phyloP scores from a whole-genome alignment of 2,888 invertebrate genomes.

The Hypselothyrea guttata region DNA sequence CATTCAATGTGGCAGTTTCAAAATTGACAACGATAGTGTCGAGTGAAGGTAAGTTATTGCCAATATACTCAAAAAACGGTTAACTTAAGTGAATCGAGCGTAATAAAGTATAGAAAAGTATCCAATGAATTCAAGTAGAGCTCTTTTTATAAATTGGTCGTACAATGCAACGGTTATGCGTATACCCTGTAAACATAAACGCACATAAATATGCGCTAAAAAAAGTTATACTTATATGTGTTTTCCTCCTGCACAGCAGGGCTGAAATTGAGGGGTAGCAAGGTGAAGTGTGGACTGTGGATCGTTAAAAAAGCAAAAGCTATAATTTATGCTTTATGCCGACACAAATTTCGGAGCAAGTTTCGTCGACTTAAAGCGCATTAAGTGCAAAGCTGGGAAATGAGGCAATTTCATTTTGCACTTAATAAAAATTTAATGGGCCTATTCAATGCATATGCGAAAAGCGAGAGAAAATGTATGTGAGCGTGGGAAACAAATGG shows the following conservation, averaged over 20 bases:
- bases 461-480: neutral
- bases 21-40: too few relatives aligned
- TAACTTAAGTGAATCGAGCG: too few relatives aligned
- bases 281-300: constrained; percentile 5
- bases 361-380: constrained; percentile 56
- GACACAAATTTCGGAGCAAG: constrained; percentile 54
- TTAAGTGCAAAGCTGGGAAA: constrained; percentile 43
- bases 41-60: too few relatives aligned
- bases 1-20: too few relatives aligned
- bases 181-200: constrained; percentile 1
- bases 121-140: too few relatives aligned
- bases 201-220: neutral
- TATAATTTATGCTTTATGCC: constrained; percentile 63
- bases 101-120: too few relatives aligned
- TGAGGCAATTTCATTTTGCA: constrained; percentile 70
- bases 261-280: neutral
- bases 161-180: too few relatives aligned
- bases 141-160: too few relatives aligned
- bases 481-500: constrained; percentile 4
- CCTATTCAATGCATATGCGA: constrained; percentile 1
- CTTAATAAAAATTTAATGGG: constrained; percentile 71
- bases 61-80: neutral
- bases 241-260: constrained; percentile 5
- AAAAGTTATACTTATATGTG: too few relatives aligned
- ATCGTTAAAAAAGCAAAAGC: constrained; percentile 28